Base-by-base conservation (phyloP, 2,888 invertebrate species). In the Drosophila limbata region DNA sequence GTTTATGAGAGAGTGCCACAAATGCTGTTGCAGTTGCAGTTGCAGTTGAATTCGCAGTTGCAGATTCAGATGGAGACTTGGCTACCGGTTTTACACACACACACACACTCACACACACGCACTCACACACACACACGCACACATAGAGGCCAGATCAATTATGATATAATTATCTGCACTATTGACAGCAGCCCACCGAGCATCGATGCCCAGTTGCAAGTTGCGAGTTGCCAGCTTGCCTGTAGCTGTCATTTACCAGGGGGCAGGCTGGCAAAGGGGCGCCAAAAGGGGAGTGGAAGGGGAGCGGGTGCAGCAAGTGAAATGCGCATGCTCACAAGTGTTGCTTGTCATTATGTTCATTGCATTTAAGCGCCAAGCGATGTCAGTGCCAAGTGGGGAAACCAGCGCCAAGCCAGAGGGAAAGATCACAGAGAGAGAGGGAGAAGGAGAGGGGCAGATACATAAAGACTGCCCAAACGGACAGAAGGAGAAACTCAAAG, bases 291-390 rank as follows among this genome's bases (percentile, higher is more conserved):
- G 13, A 1, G 5, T 3, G 33, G 11, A 17, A 1, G 44, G 10
- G 10, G 13, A 1, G 37, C 3, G 28, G 9, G 17, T 21, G 39
- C 31, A 10, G 59, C 61, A 63, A 84, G 90, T 88, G 84, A 86
- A 85, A 88, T 88, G 90, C 84, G 87, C 88, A 85, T 72, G 90
- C 90, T 78, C 79, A 87, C 81, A 90, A 90, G 90, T 84, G 84
- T 84, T 84, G 84, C 84, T 89, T 89, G 84, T 84, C 84, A 90
- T 88, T 90, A 85, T 90, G 90, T 90, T 86, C 90, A 85, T 90
- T 86, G 90, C 85, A 81, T 87, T 86, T 79, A 90, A 87, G 89
- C 89, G 90, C 89, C 90, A 86, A 82, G 69, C 25, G 15, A 31
- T 52, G 60, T 40, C 61, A 25, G 52, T 37, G 53, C 31, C 55